Base-by-base conservation (phyloP, 1,140 invertebrate species). In the Drosophila nigromelanica region DNA sequence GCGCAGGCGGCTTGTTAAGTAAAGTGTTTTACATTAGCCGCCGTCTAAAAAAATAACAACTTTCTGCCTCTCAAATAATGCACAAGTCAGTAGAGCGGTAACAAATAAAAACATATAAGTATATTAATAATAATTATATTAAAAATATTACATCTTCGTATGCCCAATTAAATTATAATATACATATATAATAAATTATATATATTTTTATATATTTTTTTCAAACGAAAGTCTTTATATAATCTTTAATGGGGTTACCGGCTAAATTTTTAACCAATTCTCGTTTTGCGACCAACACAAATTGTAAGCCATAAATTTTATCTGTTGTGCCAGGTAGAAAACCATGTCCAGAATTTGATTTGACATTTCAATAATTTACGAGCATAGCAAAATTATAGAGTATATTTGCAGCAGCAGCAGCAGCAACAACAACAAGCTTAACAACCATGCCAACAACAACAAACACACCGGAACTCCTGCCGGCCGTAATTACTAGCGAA, bases 341-440 rank as follows among this genome's bases (percentile, higher is more conserved):
- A 70, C 76, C 73, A 50, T 71, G 72, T 56, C 50, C 60, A 75
- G 75, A 76, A 86, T 86, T 87, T 86, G 82, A 86, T 86, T 87
- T 87, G 82, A 78, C 82, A 87, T 73, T 79, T 82, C 78, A 81
- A 86, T 86, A 86, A 86, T 86, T 86, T 86, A 86, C 48, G 71
- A 73, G 63, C 55, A 21, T 78, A 76, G 77, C 73, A 63, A 73
- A 87, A 86, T 81, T 85, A 86, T 77, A 85, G 68, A 63, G 76
- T 81, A 30, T 61, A 74, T 51, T 43, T 42, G 37, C 42, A 50
- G 37, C 47, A 39, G 24, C 58, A 48, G 10, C 43, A 35, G 14
- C 30, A 35, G 8, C 50, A 51, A 3, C 50, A 51, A n/a, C 30
- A 33, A 40, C 27, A 6, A 5, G 27, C 27, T 6, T 27, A 27